phyloP scores from a whole-genome alignment of 2,888 invertebrate genomes.

The Latrodectus elegans region DNA sequence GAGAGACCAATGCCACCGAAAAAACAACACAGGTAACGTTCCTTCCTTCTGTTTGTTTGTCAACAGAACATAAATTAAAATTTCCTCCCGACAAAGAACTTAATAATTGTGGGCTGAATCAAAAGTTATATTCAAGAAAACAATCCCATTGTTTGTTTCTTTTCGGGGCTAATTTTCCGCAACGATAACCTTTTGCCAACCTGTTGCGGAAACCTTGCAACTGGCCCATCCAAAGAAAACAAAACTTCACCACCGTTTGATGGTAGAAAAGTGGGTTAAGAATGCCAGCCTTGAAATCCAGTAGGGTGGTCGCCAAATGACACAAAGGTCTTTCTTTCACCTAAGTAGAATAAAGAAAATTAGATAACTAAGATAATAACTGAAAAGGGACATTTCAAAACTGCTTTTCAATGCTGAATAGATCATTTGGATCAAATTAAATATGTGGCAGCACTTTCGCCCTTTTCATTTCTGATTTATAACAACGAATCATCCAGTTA shows the following conservation, averaged over 20 bases:
- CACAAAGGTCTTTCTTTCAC: slow-evolving; percentile 34
- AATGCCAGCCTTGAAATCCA: slow-evolving; percentile 29
- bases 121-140: no score
- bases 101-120: no score
- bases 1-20: slow-evolving; percentile 27
- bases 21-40: slow-evolving; percentile 36
- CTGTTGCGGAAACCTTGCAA: background rate
- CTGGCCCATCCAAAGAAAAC: background rate
- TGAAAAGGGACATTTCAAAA: background rate
- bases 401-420: background rate
- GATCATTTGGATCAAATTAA: background rate
- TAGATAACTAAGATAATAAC: background rate
- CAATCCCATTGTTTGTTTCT: background rate
- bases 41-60: background rate
- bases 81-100: no score
- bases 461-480: background rate
- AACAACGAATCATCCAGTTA: background rate
- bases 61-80: no score
- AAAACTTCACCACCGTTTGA: background rate
- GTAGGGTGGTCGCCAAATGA: background rate
- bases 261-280: slow-evolving; percentile 30
- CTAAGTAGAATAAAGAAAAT: background rate
- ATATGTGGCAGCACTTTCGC: background rate
- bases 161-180: background rate
- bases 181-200: background rate